phyloP scores from a whole-genome alignment of 2,888 invertebrate genomes.

The Graphium colonna region DNA sequence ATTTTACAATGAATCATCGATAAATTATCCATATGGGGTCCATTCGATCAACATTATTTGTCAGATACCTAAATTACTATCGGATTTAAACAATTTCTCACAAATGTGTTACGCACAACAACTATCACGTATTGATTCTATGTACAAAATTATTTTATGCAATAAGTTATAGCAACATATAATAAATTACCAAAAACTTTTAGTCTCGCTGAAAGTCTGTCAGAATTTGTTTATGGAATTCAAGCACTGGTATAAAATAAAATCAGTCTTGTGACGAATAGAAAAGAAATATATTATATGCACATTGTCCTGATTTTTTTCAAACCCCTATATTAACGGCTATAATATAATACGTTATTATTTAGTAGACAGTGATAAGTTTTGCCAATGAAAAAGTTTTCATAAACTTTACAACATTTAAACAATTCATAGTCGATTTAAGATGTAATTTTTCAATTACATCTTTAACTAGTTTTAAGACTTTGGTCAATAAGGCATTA shows the following conservation, averaged over 20 bases:
- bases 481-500: conserved; percentile 81
- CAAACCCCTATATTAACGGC: conserved; percentile 24
- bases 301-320: conserved; percentile 2
- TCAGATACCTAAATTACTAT: conserved; percentile 13
- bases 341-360: conserved; percentile 21
- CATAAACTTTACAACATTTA: conserved; percentile 75
- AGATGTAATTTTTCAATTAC: conserved; percentile 63
- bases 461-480: conserved; percentile 78
- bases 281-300: not conserved
- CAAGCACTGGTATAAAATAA: conserved; percentile 10
- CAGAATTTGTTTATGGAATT: not conserved
- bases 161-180: not conserved
- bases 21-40: conserved; percentile 18
- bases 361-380: conserved; percentile 62
- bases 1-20: conserved; percentile 9
- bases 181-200: not conserved
- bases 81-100: conserved; percentile 3
- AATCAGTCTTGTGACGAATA: conserved; percentile 10
- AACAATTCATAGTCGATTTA: conserved; percentile 69
- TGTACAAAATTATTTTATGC: not conserved
- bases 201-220: not conserved
- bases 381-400: conserved; percentile 61
- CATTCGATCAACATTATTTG: conserved; percentile 15
- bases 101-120: not conserved
- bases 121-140: not conserved